Evolutionary conservation across 2,888 invertebrate species (phyloP).

Genomic region (Luffia ferchaultella): DNA sequence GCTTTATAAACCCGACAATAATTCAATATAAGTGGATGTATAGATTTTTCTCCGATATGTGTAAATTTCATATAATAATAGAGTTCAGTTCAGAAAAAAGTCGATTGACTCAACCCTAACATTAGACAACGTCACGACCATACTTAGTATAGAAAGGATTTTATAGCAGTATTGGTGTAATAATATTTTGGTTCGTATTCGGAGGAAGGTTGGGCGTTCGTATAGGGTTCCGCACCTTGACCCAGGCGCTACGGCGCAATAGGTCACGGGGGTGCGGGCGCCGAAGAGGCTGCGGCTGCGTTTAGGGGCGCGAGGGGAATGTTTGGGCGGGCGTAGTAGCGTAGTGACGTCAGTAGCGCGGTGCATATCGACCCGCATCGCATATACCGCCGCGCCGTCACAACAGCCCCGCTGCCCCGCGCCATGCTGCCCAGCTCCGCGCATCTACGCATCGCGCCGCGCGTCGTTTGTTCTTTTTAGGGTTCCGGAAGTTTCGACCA

Average conservation of each 20-base stretch:
- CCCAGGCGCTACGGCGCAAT: conserved; percentile 34
- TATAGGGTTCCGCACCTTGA: conserved; percentile 44
- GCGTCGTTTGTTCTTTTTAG: conserved; percentile 23
- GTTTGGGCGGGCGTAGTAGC: conserved; percentile 63
- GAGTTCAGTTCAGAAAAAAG: too few relatives aligned
- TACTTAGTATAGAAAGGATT: too few relatives aligned
- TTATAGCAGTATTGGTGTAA: too few relatives aligned
- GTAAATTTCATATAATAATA: too few relatives aligned
- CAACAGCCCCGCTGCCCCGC: conserved; percentile 17
- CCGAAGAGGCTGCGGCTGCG: conserved; percentile 1
- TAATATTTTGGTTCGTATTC: too few relatives aligned
- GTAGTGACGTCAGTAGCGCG: conserved; percentile 60
- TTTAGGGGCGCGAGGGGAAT: conserved; percentile 25
- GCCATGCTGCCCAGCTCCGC: conserved; percentile 19
- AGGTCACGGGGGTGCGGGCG: conserved; percentile 12
- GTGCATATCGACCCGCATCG: conserved; percentile 45
- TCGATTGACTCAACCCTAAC: too few relatives aligned
- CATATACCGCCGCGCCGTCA: conserved; percentile 21
- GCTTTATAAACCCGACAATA: too few relatives aligned
- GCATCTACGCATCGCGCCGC: conserved; percentile 52
- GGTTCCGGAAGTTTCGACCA: conserved; percentile 25
- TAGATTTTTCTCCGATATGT: too few relatives aligned
- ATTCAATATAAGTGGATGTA: too few relatives aligned
- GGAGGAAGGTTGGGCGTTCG: background rate
- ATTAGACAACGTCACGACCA: too few relatives aligned